Evolutionary conservation across 2,797 vertebrate species (phyloP), one percentile per base, ranked within the genome.

Genomic region (Anisognathus igniventris): DNA sequence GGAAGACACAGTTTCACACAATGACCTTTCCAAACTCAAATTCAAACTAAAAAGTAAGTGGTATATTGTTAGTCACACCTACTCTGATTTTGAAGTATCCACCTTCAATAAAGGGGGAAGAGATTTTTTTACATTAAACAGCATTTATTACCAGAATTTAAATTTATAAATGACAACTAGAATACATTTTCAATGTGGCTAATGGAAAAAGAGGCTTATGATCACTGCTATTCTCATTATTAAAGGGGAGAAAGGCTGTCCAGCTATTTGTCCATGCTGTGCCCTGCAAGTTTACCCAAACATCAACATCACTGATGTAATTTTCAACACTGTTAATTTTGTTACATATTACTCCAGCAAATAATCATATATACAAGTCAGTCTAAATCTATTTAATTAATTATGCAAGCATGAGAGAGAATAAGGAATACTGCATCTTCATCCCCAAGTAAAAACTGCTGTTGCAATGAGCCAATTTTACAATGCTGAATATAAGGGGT

Each of bases 371-470:
- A 85, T 86, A 96, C 82, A 94, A 71, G 53, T 76, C 90, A 93
- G 67, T 90, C 94, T 94, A 95, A 96, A 95, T 84, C 95, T 93
- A 95, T 86, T 96, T 86, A 93, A 71, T 70, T 94, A 96, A 93
- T 95, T 95, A 92, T 96, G 90, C 92, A 96, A 96, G 90, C 65
- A 91, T 82, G 87, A 94, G 47, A 96, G 61, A 97, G 89, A 95
- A 86, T 94, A 95, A 97, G 88, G 94, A 97, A 96, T 96, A 98
- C 97, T 97, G 97, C 96, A 96, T 97, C 96, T 97, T 96, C 94
- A 90, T 81, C 40, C 86, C 58, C 71, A 88, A 28, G 93, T 68
- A 87, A 85, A 95, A 91, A 91, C 67, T 74, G 77, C 70, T 86
- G 90, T 77, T 96, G 85, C 76, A 92, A 94, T 42, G 74, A 95